A percentile compares a stretch with the other conserved stretches of the same genome.
Evolutionary conservation across 2,888 invertebrate genomes (phyloP).

Genomic region (Holacanthella duospinosa): DNA sequence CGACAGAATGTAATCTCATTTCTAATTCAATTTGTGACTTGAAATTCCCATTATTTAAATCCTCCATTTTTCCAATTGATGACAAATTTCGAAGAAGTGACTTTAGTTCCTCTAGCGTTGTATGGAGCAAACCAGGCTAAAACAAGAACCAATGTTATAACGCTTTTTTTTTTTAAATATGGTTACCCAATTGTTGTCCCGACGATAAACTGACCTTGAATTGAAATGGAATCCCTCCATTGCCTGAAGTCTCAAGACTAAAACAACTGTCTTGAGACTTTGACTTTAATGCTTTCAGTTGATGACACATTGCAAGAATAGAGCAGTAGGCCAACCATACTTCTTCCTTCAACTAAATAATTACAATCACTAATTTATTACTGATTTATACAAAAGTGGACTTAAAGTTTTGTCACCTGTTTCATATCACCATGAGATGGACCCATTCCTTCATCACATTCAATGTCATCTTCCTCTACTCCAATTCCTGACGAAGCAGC

Average conservation of each 20-base stretch:
- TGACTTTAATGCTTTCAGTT: constrained; percentile 36
- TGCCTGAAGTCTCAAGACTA: not conserved
- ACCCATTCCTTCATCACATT: constrained; percentile 41
- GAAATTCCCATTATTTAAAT: constrained; percentile 21
- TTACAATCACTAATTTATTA: constrained; percentile 22
- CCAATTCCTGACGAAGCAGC: constrained; percentile 44
- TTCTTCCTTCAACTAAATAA: constrained; percentile 44
- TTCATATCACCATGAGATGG: constrained; percentile 28
- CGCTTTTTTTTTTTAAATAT: not conserved
- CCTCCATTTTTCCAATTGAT: constrained; percentile 31
- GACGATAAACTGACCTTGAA: not conserved
- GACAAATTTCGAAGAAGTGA: constrained; percentile 42
- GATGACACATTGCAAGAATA: constrained; percentile 42
- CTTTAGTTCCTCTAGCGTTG: constrained; percentile 41
- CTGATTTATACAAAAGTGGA: not conserved
- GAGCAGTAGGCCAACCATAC: constrained; percentile 44
- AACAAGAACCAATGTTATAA: not conserved
- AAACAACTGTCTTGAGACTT: constrained; percentile 11
- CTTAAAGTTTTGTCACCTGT: no score
- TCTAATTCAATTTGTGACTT: constrained; percentile 39
- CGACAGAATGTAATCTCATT: constrained; percentile 42
- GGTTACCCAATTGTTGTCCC: not conserved
- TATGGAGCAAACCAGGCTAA: constrained; percentile 46
- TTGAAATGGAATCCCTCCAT: not conserved
- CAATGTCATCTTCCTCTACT: constrained; percentile 41